Base-by-base conservation (phyloP, 1,140 invertebrate genomes). In the Nephotettix cincticeps region DNA sequence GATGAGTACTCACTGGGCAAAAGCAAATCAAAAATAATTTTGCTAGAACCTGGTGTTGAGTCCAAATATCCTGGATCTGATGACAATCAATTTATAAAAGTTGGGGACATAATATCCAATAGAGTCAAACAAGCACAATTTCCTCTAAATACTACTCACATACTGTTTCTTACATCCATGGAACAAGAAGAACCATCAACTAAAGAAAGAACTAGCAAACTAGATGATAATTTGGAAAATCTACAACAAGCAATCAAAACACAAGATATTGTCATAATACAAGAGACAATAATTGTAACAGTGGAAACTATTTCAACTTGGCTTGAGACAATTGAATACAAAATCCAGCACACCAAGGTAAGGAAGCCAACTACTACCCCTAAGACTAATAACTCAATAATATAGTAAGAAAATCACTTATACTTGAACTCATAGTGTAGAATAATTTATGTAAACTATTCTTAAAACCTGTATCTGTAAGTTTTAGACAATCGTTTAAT, bases 251-350 rank as follows among this genome's bases (percentile, higher is more conserved):
- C 91, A 25, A 80, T 91, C 1, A 79, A 86, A 58, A 84, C 81
- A 29, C 84, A 87, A n/a, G 87, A 94, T 78, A 80, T 81, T 6
- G 78, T 82, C 0, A 75, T 47, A 11, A 65, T 70, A 19, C 69
- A 70, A 29, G 87, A 87, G 75, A 89, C 85, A 54, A 83, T 93
- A 4, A 86, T 92, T 11, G 88, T 87, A 19, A 87, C 92, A 1
- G 88, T 94, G 28, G 89, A 93, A 79, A 91, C 87, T 0, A 89
- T 95, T 4, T 91, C 90, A 0, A 88, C 87, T 23, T 93, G 91
- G 91, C 77, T 95, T 40, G 91, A 94, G 81, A 92, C 88, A 25
- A 91, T 94, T 72, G 91, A 93, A 79, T 93, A 92, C 73, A 87
- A 88, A 76, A 89, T 93, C 30, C 69, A 70, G 29, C 61, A 70